phyloP scores from a whole-genome alignment of 1,140 invertebrate species.

The Orchestia grillus region DNA sequence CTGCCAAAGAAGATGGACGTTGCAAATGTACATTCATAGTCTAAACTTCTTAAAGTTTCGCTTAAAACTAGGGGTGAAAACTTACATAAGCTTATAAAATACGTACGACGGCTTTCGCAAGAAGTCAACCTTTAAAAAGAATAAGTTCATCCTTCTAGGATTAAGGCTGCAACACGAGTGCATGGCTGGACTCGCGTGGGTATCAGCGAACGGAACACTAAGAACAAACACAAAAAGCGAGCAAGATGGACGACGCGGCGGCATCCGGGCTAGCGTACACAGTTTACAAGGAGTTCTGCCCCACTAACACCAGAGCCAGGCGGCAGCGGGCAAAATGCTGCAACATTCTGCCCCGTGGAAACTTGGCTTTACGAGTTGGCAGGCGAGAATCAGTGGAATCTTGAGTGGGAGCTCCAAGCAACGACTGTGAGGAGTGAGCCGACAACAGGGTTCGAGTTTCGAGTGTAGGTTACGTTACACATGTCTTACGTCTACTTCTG shows the following conservation, averaged over 20 bases:
- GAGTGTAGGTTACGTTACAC: too few relatives aligned
- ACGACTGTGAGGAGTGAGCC: background rate
- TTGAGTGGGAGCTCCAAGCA: background rate
- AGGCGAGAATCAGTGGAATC: background rate
- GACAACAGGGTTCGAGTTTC: background rate
- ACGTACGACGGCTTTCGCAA: too few relatives aligned
- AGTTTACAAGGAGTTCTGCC: constrained; percentile 29
- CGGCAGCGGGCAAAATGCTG: background rate
- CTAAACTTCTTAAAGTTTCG: too few relatives aligned
- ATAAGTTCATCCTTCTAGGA: too few relatives aligned
- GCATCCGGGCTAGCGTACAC: constrained; percentile 64
- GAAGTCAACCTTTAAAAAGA: too few relatives aligned
- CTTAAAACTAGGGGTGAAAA: too few relatives aligned
- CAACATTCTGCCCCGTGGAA: background rate
- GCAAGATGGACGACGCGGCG: constrained; percentile 57
- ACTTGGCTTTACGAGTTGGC: background rate
- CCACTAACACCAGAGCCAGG: background rate
- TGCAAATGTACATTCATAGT: too few relatives aligned
- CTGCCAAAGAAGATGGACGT: too few relatives aligned
- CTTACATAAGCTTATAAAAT: too few relatives aligned
- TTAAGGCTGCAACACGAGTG: background rate
- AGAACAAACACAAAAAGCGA: background rate
- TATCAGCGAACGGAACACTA: background rate
- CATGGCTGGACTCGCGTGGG: background rate
- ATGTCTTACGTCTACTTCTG: too few relatives aligned